Percentiles rank a stretch among this genome's conserved stretches.
These are phyloP conservation scores for Tenthredo notha DNA, from an alignment of 2,888 invertebrate species.

Conservation along the genomic window DNA sequence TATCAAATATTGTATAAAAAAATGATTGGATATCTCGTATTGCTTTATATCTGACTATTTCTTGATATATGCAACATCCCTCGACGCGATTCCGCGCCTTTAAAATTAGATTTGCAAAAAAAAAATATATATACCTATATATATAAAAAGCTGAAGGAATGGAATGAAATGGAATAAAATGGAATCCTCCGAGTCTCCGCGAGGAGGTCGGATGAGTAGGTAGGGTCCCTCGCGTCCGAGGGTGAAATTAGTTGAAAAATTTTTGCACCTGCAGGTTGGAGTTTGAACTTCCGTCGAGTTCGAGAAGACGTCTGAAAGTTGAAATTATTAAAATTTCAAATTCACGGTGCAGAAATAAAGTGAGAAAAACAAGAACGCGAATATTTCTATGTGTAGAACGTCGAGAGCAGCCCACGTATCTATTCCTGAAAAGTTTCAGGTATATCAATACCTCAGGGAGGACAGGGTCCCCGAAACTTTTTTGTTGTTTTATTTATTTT, in stretches of 20 bases:
- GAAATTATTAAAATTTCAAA: conserved; percentile 72
- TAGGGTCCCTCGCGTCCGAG: conserved; percentile 3
- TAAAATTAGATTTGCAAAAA: neutral
- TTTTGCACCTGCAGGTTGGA: neutral
- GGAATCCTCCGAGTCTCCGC: neutral
- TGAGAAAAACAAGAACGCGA: neutral
- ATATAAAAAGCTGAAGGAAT: neutral
- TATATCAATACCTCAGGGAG: neutral
- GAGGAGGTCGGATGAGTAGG: neutral
- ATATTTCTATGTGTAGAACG: neutral
- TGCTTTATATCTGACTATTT: neutral
- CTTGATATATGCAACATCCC: neutral
- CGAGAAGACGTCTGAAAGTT: conserved; percentile 64
- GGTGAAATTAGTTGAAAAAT: conserved; percentile 3
- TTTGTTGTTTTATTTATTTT: no score
- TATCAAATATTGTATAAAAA: neutral
- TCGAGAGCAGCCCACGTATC: neutral
- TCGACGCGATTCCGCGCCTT: neutral
- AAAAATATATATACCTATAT: no score
- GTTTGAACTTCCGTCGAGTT: neutral
- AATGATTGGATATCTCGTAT: neutral
- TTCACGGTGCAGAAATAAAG: conserved; percentile 58
- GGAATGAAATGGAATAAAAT: neutral
- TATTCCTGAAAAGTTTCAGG: neutral
- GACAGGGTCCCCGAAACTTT: neutral